These are phyloP conservation scores for Eustalomyia histrio DNA, from an alignment of 2,888 invertebrate genomes.

Conservation along the genomic window DNA sequence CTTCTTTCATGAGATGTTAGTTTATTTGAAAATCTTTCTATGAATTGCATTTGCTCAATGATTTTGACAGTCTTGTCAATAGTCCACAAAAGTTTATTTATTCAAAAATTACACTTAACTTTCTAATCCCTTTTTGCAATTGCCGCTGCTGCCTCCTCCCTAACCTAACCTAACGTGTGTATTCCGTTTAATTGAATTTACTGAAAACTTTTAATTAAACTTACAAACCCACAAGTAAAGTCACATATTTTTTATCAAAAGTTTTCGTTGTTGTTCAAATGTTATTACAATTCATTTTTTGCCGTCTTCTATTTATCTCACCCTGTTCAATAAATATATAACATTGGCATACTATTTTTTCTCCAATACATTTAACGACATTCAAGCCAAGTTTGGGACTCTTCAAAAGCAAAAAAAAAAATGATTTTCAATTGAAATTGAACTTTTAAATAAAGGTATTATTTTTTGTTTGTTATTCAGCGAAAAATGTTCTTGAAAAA, in stretches of 20 bases:
- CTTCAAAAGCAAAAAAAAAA: conserved; percentile 29
- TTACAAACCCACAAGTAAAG: conserved; percentile 19
- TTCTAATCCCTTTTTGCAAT: conserved; percentile 30
- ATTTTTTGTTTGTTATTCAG: conserved; percentile 19
- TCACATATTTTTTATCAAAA: conserved; percentile 20
- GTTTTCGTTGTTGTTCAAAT: conserved; percentile 35
- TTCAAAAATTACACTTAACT: conserved; percentile 25
- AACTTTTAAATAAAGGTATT: conserved; percentile 24
- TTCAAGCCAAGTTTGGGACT: conserved; percentile 49
- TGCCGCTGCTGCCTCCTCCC: neutral
- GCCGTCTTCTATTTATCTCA: conserved; percentile 2
- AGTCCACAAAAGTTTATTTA: neutral
- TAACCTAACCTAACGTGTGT: conserved; percentile 2
- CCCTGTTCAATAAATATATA: conserved; percentile 56
- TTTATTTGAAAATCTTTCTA: too few species aligned
- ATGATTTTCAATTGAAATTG: conserved; percentile 44
- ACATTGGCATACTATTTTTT: conserved; percentile 56
- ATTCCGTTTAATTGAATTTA: conserved; percentile 13
- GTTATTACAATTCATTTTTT: conserved; percentile 24
- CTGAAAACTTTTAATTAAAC: conserved; percentile 53
- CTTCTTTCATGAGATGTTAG: neutral
- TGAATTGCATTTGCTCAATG: too few species aligned
- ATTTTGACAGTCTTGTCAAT: neutral
- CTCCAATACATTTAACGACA: conserved; percentile 54
- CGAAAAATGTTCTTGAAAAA: conserved; percentile 43